These are phyloP conservation scores for Pachycephala philippinensis DNA, from an alignment of 2,113 vertebrate species.

Conservation along the genomic window DNA sequence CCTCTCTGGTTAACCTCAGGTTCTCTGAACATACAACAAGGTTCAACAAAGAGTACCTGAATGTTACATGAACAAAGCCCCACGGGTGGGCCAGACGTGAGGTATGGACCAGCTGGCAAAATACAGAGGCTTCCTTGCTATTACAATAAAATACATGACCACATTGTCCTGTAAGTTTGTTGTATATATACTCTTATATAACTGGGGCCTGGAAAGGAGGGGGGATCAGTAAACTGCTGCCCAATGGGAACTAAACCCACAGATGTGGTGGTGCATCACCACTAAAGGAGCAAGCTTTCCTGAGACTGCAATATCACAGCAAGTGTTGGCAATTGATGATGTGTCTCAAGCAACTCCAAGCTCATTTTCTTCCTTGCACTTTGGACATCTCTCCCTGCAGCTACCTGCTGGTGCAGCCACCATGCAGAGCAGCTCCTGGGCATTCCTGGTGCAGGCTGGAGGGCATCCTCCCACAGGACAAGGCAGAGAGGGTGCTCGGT, in stretches of 20 bases:
- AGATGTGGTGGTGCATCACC: background rate
- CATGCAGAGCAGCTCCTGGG: background rate
- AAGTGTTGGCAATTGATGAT: background rate
- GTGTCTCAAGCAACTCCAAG: background rate
- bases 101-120: background rate
- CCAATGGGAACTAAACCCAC: background rate
- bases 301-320: background rate
- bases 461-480: background rate
- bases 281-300: background rate
- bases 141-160: background rate
- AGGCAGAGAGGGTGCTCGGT: accelerated
- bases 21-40: background rate
- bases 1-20: background rate
- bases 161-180: background rate
- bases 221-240: background rate
- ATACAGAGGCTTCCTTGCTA: background rate
- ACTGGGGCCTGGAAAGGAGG: background rate
- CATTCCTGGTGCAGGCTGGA: background rate
- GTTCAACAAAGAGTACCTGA: background rate
- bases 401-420: background rate
- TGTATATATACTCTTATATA: background rate
- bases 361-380: background rate
- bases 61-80: background rate
- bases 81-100: accelerated
- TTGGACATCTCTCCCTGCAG: background rate